Percentiles rank a stretch among this genome's conserved stretches.
phyloP scores from a whole-genome alignment of 1,140 invertebrate genomes.

The Drosophila micromelanica region DNA sequence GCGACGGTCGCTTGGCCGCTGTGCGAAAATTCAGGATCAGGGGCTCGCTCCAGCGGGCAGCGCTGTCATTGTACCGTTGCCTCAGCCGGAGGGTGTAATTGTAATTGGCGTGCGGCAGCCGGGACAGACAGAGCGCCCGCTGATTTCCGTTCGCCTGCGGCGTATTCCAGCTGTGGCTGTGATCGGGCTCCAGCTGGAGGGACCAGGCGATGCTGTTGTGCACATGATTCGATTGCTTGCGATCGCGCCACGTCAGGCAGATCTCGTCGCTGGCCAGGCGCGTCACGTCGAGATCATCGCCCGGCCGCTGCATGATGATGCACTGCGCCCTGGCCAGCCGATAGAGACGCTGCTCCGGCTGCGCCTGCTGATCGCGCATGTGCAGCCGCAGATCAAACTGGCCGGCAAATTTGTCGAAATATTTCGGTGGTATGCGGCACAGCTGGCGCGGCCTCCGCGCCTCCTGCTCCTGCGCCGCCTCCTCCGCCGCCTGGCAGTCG shows the following conservation, averaged over 20 bases:
- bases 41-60: background rate
- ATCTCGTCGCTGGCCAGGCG: background rate
- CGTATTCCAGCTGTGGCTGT: background rate
- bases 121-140: background rate
- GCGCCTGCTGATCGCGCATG: background rate
- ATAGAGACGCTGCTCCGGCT: background rate
- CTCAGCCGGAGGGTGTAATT: background rate
- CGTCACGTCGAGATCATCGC: background rate
- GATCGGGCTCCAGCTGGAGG: background rate
- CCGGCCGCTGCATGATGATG: background rate
- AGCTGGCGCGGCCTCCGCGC: background rate
- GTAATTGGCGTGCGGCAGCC: background rate
- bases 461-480: background rate
- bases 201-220: background rate
- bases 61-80: background rate
- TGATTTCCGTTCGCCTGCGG: too few species aligned
- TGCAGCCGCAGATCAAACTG: background rate
- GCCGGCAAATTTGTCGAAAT: background rate
- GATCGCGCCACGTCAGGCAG: background rate
- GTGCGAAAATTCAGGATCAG: slow-evolving; percentile 6
- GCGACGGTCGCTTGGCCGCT: background rate
- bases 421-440: background rate
- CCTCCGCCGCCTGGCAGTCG: background rate
- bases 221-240: background rate
- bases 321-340: background rate